A percentile compares a stretch with the other conserved stretches of the same genome.
Conservation (phyloP, 2,113 vertebrate species). For the Tychaedon coryphoeus region DNA sequence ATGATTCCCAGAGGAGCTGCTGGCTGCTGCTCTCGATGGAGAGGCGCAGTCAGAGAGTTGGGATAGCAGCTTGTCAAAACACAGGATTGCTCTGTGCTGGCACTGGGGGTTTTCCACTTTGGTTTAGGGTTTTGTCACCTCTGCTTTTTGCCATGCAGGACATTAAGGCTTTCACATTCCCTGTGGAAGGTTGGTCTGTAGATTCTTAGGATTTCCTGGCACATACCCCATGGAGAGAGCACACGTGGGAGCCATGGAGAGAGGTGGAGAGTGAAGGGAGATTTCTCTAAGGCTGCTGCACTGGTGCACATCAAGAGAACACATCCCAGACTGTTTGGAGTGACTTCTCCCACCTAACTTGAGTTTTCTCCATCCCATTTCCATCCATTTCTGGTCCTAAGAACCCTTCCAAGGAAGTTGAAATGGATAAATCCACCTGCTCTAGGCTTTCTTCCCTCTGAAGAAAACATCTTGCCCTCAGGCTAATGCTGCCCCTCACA, state of each 20-base stretch:
- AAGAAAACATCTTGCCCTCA: neutral
- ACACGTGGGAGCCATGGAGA: too few relatives aligned
- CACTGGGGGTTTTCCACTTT: fast-evolving
- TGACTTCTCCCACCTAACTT: neutral
- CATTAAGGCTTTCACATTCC: neutral
- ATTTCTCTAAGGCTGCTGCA: neutral
- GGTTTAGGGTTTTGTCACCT: neutral
- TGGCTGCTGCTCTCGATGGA: neutral
- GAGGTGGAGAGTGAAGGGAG: neutral
- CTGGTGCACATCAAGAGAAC: fast-evolving
- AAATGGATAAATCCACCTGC: neutral
- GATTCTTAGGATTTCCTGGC: neutral
- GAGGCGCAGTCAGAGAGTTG: neutral
- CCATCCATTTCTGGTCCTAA: neutral
- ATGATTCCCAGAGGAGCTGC: neutral
- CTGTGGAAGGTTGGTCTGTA: fast-evolving
- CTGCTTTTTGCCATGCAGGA: neutral
- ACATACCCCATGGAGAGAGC: neutral
- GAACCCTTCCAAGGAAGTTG: neutral
- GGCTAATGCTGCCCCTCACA: neutral
- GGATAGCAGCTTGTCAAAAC: neutral
- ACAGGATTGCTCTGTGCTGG: neutral
- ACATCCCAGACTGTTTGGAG: neutral
- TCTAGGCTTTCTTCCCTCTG: neutral
- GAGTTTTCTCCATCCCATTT: neutral